Evolutionary conservation across 2,888 invertebrate species (phyloP).

Genomic region (Ophraella communa): DNA sequence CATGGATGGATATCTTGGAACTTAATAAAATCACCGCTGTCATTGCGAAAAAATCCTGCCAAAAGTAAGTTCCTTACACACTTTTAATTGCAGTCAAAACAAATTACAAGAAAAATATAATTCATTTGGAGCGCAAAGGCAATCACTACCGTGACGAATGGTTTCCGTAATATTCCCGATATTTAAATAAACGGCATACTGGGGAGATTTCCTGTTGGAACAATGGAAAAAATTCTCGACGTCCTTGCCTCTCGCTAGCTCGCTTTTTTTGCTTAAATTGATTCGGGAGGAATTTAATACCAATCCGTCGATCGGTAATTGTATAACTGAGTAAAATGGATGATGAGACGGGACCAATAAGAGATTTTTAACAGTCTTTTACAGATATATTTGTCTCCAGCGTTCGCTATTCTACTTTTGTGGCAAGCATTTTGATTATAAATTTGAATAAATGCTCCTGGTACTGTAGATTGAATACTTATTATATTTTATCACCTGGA

Average conservation of each 20-base stretch:
- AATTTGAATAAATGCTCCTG: no score
- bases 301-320: conserved; percentile 54
- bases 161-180: conserved; percentile 22
- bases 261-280: conserved; percentile 58
- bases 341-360: no score
- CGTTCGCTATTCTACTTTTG: no score
- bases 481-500: no score
- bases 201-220: conserved; percentile 33
- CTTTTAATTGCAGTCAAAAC: conserved; percentile 11
- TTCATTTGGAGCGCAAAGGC: conserved; percentile 3
- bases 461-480: no score
- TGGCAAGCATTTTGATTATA: no score
- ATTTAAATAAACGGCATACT: conserved; percentile 35
- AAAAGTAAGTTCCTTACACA: conserved; percentile 53
- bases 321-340: conserved; percentile 52
- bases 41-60: conserved; percentile 48
- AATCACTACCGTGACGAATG: conserved; percentile 11
- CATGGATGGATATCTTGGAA: conserved; percentile 61
- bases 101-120: conserved; percentile 9
- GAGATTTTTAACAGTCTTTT: no score
- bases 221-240: conserved; percentile 51
- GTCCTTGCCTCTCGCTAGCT: conserved; percentile 52
- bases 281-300: conserved; percentile 58
- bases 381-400: no score
- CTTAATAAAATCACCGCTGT: conserved; percentile 54